Conservation (phyloP, 2,797 vertebrate genomes). For the Alcedo quadribrachys region DNA sequence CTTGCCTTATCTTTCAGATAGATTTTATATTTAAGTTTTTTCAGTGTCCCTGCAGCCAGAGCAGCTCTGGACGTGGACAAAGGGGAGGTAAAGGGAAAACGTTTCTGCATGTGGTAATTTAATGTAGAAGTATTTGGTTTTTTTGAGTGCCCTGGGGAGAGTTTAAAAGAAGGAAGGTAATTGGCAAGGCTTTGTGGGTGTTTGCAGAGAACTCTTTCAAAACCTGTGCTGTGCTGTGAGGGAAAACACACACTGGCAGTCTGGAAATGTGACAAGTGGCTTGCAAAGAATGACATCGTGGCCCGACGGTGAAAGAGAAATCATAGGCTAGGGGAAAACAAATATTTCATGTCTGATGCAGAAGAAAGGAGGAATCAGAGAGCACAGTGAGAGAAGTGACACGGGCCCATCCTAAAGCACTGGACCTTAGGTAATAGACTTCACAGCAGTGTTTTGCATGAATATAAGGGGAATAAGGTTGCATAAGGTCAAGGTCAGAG, state of each 20-base stretch:
- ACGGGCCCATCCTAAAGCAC: not conserved
- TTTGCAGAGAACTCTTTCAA: not conserved
- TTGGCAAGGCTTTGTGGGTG: not conserved
- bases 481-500: not conserved
- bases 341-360: not conserved
- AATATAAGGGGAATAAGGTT: not conserved
- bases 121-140: not conserved
- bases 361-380: not conserved
- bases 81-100: not conserved
- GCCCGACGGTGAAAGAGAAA: not conserved
- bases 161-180: not conserved
- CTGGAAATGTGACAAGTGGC: not conserved
- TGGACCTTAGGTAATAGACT: not conserved
- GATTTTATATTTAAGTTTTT: not conserved
- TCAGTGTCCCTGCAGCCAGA: not conserved
- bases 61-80: not conserved
- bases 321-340: not conserved
- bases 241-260: not conserved
- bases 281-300: not conserved
- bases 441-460: not conserved
- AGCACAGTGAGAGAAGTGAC: not conserved
- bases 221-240: not conserved
- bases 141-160: not conserved
- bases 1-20: not conserved
- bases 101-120: rapidly evolving